Conservation (phyloP, 2,113 vertebrate species). For the Excalfactoria chinensis region DNA sequence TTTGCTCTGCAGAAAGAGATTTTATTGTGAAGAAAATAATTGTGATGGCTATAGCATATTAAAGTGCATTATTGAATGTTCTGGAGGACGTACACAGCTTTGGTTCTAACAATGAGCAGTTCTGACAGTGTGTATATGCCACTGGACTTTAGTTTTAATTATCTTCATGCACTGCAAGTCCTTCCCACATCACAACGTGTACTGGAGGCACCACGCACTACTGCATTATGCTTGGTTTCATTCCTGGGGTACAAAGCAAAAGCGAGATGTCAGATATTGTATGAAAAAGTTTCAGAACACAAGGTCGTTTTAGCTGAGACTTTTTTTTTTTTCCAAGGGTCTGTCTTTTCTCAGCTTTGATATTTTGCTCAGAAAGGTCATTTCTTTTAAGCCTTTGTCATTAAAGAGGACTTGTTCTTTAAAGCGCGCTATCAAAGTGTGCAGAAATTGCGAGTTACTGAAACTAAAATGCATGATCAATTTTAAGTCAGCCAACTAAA, state of each 20-base stretch:
- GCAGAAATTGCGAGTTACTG: slow-evolving; percentile 82
- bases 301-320: slow-evolving; percentile 81
- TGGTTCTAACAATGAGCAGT: neutral
- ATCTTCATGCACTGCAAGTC: slow-evolving; percentile 2
- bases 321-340: slow-evolving; percentile 72
- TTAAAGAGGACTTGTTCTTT: slow-evolving; percentile 82
- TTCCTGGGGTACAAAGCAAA: slow-evolving; percentile 59
- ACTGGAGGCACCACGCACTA: slow-evolving; percentile 25
- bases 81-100: neutral
- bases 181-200: slow-evolving; percentile 24
- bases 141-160: neutral
- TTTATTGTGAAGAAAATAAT: slow-evolving; percentile 3
- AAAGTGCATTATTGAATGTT: neutral
- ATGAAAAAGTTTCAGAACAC: slow-evolving; percentile 77
- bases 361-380: slow-evolving; percentile 81
- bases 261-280: slow-evolving; percentile 72
- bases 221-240: neutral
- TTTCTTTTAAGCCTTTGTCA: slow-evolving; percentile 82
- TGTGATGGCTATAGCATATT: neutral
- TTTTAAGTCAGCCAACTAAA: slow-evolving; percentile 78
- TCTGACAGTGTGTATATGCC: neutral
- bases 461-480: slow-evolving; percentile 79
- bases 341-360: slow-evolving; percentile 77
- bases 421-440: slow-evolving; percentile 81
- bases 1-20: slow-evolving; percentile 15